Conservation (phyloP, 2,797 vertebrate species). For the Hyperoplus lanceolatus region DNA sequence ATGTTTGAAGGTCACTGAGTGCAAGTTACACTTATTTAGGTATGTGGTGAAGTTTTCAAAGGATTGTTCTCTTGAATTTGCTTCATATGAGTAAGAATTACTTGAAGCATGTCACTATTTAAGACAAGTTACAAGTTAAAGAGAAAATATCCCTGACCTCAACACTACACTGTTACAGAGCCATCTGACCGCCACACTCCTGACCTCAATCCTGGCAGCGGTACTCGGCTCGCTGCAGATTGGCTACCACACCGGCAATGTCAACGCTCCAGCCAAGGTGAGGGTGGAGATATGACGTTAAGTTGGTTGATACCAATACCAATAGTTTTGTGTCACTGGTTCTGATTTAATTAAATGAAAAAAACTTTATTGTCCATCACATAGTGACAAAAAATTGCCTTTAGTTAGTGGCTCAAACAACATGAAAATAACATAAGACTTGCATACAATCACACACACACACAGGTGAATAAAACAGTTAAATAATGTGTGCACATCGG, state of each 20-base stretch:
- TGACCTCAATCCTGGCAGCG: constrained; percentile 83
- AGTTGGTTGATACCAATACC: not conserved
- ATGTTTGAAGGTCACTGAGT: not conserved
- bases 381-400: no score
- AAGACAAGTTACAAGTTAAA: not conserved
- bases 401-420: no score
- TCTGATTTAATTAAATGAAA: not conserved
- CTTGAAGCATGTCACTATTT: no score
- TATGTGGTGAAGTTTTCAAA: not conserved
- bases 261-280: constrained; percentile 87
- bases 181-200: constrained; percentile 79
- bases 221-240: constrained; percentile 88
- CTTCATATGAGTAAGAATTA: not conserved
- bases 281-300: constrained; percentile 13
- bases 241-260: constrained; percentile 87
- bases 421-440: no score
- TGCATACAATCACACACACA: no score
- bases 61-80: not conserved
- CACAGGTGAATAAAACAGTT: not conserved
- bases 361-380: no score
- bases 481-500: not conserved
- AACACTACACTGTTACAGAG: constrained; percentile 58
- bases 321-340: not conserved
- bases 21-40: not conserved
- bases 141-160: not conserved